Base-by-base conservation (phyloP, 2,113 vertebrate genomes). In the Leptodactylus fuscus region DNA sequence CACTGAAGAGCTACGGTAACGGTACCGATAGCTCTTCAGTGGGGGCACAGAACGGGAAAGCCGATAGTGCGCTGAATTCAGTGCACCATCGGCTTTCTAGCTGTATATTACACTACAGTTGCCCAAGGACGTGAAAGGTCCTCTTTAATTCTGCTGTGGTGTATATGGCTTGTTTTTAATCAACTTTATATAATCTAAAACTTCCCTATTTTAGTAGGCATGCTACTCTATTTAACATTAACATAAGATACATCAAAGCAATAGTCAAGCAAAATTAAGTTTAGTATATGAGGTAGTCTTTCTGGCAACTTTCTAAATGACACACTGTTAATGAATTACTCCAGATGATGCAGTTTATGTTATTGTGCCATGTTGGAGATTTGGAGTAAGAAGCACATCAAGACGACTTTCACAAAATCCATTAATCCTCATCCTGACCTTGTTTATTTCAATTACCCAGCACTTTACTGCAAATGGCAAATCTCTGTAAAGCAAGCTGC, bases 391-490 rank as follows among this genome's bases (percentile, higher is more conserved):
- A 90, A 71, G 18, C 58, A 9, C 24, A 22, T 78, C 51, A 46
- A 67, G 38, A 12, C 79, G 83, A 83, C 85, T 77, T 88, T 44
- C 83, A 88, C 83, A 87, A 34, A 76, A 67, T 62, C 48, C 87
- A 69, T 80, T 85, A 88, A 87, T 1, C 5, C 85, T 74, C 5
- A 71, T 85, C 16, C 34, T 74, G 36, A 0, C 34, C 11, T 86
- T 79, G 27, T n/a, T 70, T 11, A 71, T 27, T 82, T 85, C 74
- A 82, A 10, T 53, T 90, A 87, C 85, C 78, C 0, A 85, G 38
- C 22, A 87, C 62, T 73, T 0, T 74, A 82, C 48, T 62, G 38
- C 10, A 83, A 51, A 82, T 73, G 65, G 65, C 48, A 73, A 18
- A 29, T 81, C 78, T 88, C 87, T 88, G 85, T 22, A 86, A 86